Conservation (phyloP, 2,888 invertebrate genomes). For the Hedya salicella region DNA sequence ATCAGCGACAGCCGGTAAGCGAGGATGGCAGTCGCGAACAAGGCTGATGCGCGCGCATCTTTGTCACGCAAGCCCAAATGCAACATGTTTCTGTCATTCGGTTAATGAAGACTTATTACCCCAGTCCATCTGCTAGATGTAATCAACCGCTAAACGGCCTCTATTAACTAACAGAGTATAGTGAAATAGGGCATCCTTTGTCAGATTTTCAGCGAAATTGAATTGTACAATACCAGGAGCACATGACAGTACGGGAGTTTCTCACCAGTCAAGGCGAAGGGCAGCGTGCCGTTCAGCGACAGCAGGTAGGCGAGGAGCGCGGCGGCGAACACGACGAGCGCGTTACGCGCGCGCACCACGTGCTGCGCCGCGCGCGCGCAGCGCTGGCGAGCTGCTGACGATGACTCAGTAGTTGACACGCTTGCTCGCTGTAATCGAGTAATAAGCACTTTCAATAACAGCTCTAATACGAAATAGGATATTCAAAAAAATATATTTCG, state of each 20-base stretch:
- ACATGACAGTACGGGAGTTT: not conserved
- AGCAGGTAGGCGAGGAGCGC: constrained; percentile 85
- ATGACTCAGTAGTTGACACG: constrained; percentile 47
- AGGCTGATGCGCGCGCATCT: too few species aligned
- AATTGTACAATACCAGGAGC: constrained; percentile 3
- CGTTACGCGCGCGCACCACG: constrained; percentile 90
- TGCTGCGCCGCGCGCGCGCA: constrained; percentile 55
- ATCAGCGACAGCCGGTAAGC: too few species aligned
- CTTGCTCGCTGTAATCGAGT: constrained; percentile 51
- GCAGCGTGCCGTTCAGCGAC: constrained; percentile 75
- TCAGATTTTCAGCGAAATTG: too few species aligned
- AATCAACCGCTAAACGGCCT: too few species aligned
- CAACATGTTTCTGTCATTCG: too few species aligned
- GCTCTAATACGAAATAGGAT: not conserved
- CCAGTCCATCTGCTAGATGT: too few species aligned
- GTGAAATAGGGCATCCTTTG: too few species aligned
- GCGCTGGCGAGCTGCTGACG: constrained; percentile 44
- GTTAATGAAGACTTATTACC: too few species aligned
- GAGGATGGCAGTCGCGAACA: too few species aligned
- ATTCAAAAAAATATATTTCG: too few species aligned
- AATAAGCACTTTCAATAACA: not conserved
- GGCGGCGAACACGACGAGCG: constrained; percentile 89
- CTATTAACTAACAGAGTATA: too few species aligned
- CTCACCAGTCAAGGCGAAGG: constrained; percentile 89
- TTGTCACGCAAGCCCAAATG: too few species aligned